phyloP scores from a whole-genome alignment of 2,113 vertebrate species.

The Neodontobutis hainanensis region DNA sequence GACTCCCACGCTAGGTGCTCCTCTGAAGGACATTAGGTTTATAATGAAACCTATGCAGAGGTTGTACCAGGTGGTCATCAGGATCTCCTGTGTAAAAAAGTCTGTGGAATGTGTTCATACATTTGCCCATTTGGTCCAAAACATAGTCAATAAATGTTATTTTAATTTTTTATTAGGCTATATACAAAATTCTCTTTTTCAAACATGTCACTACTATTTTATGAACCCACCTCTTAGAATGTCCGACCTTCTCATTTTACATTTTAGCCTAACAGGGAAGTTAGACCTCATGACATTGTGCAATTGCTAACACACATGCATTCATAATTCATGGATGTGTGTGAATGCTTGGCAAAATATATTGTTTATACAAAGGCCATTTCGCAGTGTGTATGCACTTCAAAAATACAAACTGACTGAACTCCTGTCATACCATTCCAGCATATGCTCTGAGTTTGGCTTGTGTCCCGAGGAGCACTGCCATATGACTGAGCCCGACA shows the following conservation, averaged over 20 bases:
- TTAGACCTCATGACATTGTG: conserved; percentile 21
- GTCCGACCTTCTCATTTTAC: neutral
- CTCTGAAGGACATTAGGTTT: too few species aligned
- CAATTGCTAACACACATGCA: conserved; percentile 30
- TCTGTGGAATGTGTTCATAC: too few species aligned
- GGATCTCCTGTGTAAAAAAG: too few species aligned
- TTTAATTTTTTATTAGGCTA: too few species aligned
- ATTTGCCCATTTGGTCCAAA: too few species aligned
- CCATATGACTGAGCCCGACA: conserved; percentile 72
- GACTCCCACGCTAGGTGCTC: too few species aligned
- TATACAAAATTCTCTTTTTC: too few species aligned
- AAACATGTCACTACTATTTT: neutral
- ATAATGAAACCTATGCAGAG: too few species aligned
- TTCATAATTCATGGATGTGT: conserved; percentile 70
- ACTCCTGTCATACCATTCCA: conserved; percentile 76
- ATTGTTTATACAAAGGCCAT: conserved; percentile 72
- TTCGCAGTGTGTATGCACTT: conserved; percentile 65
- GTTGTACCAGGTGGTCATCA: too few species aligned
- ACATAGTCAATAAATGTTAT: too few species aligned
- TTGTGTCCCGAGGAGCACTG: conserved; percentile 64
- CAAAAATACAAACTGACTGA: conserved; percentile 71
- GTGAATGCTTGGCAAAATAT: conserved; percentile 66
- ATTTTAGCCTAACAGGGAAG: neutral
- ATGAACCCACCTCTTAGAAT: neutral
- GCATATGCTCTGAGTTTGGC: conserved; percentile 79